Conservation (phyloP, 2,797 vertebrate species). For the Sebastes aleutianus region DNA sequence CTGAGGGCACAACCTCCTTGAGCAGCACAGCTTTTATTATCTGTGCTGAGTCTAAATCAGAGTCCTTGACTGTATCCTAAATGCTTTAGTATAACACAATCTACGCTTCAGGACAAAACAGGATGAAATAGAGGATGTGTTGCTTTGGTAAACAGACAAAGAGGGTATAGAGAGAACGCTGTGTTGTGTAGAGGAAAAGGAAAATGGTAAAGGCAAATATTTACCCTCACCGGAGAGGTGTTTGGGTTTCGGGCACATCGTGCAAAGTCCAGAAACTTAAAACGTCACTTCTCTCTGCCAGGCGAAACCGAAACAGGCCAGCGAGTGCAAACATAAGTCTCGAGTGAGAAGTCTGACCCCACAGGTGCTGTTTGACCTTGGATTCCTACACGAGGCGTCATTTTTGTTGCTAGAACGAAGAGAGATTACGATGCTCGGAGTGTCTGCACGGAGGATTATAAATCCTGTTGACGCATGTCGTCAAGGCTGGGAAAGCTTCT, state of each 20-base stretch:
- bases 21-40: conserved; percentile 20
- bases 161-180: not conserved
- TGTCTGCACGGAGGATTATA: conserved; percentile 33
- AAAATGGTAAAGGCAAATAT: conserved; percentile 64
- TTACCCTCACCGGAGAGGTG: conserved; percentile 49
- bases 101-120: conserved; percentile 19
- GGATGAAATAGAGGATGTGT: conserved; percentile 24
- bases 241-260: conserved; percentile 74
- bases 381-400: conserved; percentile 27
- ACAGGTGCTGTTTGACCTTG: conserved; percentile 56
- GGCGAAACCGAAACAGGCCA: conserved; percentile 33
- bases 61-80: conserved; percentile 39
- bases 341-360: not conserved
- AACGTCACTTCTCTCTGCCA: not conserved
- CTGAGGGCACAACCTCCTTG: not conserved
- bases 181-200: conserved; percentile 20
- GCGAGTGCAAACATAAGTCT: conserved; percentile 24
- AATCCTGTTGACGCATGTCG: conserved; percentile 45
- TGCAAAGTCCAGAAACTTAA: conserved; percentile 67
- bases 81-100: not conserved
- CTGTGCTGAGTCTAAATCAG: conserved; percentile 13
- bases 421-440: conserved; percentile 16
- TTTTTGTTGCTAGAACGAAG: conserved; percentile 31
- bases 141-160: conserved; percentile 13
- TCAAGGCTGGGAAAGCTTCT: conserved; percentile 54